phyloP scores from a whole-genome alignment of 2,797 vertebrate species.

The Harpagifer antarcticus region DNA sequence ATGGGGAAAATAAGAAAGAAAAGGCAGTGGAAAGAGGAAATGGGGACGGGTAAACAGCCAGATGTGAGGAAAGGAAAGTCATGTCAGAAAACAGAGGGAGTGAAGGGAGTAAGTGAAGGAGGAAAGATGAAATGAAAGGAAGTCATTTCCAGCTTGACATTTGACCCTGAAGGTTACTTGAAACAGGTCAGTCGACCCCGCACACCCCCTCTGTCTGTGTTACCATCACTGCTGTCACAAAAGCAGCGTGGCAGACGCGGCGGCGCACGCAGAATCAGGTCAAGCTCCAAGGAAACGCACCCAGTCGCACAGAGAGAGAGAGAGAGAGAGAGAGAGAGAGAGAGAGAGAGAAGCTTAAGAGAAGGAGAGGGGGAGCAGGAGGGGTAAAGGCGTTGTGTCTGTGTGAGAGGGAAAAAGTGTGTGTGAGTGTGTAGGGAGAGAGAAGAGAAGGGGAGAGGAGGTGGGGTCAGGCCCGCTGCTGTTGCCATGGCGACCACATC shows the following conservation, averaged over 20 bases:
- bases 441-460: constrained; percentile 42
- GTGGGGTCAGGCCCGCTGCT: constrained; percentile 76
- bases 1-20: background rate
- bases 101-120: background rate
- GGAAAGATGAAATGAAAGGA: constrained; percentile 5
- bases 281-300: constrained; percentile 77
- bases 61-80: background rate
- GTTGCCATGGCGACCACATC: constrained; percentile 82
- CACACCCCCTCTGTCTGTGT: constrained; percentile 35
- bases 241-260: constrained; percentile 54
- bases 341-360: constrained; percentile 57
- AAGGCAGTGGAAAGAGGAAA: background rate
- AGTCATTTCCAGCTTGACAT: constrained; percentile 8
- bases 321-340: constrained; percentile 20
- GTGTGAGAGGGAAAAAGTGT: constrained; percentile 34
- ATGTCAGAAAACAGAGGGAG: constrained; percentile 1
- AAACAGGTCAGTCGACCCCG: constrained; percentile 71
- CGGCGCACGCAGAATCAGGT: constrained; percentile 75
- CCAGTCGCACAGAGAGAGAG: constrained; percentile 49
- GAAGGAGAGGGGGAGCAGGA: constrained; percentile 51
- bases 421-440: constrained; percentile 19
- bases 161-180: constrained; percentile 34
- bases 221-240: constrained; percentile 59
- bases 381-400: constrained; percentile 52
- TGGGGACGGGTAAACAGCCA: background rate